A percentile compares a stretch with the other conserved stretches of the same genome.
phyloP scores from a whole-genome alignment of 1,140 invertebrate genomes.

The Hyles vespertilio region DNA sequence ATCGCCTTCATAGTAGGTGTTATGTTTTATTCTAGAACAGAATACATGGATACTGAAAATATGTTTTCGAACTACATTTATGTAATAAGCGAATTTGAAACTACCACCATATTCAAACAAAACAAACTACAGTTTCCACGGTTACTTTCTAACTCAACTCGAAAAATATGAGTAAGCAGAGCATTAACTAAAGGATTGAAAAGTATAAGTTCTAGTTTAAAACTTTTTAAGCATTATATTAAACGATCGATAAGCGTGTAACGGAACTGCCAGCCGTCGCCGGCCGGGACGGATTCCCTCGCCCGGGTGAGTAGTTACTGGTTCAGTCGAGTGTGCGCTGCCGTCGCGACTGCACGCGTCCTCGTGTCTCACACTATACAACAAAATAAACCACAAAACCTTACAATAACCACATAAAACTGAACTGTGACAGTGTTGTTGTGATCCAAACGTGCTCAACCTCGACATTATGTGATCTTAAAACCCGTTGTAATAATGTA shows the following conservation, averaged over 20 bases:
- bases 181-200: not conserved
- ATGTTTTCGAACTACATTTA: too few relatives aligned
- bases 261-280: conserved; percentile 53
- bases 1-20: too few relatives aligned
- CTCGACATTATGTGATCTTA: conserved; percentile 23
- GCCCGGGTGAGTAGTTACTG: conserved; percentile 36
- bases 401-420: conserved; percentile 8
- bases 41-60: too few relatives aligned
- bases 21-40: too few relatives aligned
- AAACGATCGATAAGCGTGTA: conserved; percentile 22
- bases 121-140: not conserved
- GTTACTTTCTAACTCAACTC: not conserved
- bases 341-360: conserved; percentile 25
- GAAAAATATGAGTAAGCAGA: not conserved
- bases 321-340: conserved; percentile 44
- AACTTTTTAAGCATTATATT: not conserved
- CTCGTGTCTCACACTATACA: conserved; percentile 37
- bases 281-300: conserved; percentile 54
- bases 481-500: conserved; percentile 28
- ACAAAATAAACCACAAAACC: conserved; percentile 61
- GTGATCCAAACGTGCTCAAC: conserved; percentile 39
- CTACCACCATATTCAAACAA: not conserved
- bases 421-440: conserved; percentile 2
- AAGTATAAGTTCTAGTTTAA: not conserved
- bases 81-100: too few relatives aligned